These are phyloP conservation scores for Pristionchus fissidentatus DNA, from an alignment of 2,888 invertebrate genomes.

Conservation along the genomic window DNA sequence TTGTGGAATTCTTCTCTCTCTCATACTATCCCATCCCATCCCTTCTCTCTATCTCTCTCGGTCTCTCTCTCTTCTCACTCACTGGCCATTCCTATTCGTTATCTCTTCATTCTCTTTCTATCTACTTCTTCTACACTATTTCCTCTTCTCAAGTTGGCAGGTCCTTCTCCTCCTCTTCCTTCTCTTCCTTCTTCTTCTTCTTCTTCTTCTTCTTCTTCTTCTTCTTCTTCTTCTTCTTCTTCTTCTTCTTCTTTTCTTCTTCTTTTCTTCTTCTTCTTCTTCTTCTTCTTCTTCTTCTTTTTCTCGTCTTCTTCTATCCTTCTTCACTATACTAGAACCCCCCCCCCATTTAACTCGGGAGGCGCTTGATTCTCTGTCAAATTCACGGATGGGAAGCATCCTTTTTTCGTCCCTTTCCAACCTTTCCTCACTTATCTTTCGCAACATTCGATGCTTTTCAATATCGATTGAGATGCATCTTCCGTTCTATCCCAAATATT, in stretches of 20 bases:
- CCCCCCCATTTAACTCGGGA: background rate
- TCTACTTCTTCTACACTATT: constrained; percentile 23
- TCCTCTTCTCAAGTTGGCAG: constrained; percentile 13
- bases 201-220: background rate
- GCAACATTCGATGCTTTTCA: constrained; percentile 11
- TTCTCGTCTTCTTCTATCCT: background rate
- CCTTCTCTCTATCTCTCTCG: constrained; percentile 36
- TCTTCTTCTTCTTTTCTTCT: background rate
- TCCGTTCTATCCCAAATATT: no score
- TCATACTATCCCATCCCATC: constrained; percentile 14
- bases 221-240: constrained; percentile 24
- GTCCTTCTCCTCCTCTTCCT: constrained; percentile 4
- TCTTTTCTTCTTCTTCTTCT: constrained; percentile 7
- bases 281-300: constrained; percentile 1
- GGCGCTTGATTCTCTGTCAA: no score
- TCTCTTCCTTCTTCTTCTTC: constrained; percentile 20
- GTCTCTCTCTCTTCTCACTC: constrained; percentile 48
- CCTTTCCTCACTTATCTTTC: constrained; percentile 14
- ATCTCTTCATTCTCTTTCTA: background rate
- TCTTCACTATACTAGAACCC: background rate
- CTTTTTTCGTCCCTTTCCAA: constrained; percentile 40
- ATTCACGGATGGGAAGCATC: constrained; percentile 44
- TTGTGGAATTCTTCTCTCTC: constrained; percentile 1
- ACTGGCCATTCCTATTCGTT: background rate
- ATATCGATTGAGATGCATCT: constrained; percentile 34